Evolutionary conservation across 2,888 invertebrate genomes (phyloP).

Genomic region (Ectemnius continuus): DNA sequence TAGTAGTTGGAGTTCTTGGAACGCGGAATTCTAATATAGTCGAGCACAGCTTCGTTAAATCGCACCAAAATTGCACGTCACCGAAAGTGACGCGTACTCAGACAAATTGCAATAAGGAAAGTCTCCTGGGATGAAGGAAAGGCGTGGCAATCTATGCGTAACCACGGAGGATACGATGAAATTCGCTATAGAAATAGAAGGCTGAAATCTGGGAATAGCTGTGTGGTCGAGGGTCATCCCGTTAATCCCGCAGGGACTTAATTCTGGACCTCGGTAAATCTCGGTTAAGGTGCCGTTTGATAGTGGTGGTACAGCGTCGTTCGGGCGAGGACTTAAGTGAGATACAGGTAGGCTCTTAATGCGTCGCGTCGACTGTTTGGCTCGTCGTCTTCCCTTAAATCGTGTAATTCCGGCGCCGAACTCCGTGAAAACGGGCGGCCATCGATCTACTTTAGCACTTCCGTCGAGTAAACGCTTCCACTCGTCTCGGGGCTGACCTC

Average conservation of each 20-base stretch:
- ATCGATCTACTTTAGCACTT: slow-evolving; percentile 36
- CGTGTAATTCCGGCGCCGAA: slow-evolving; percentile 20
- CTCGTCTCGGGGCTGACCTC: slow-evolving; percentile 20
- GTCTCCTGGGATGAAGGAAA: slow-evolving; percentile 2
- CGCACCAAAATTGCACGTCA: no score
- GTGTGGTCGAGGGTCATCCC: slow-evolving; percentile 48
- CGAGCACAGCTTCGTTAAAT: no score
- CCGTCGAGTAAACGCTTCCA: slow-evolving; percentile 42
- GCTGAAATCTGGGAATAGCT: slow-evolving; percentile 23
- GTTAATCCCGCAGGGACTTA: slow-evolving; percentile 74
- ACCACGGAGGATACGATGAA: slow-evolving; percentile 17
- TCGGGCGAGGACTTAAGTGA: slow-evolving; percentile 51
- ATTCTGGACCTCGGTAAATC: slow-evolving; percentile 75
- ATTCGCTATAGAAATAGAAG: slow-evolving; percentile 35
- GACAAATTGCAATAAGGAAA: not conserved
- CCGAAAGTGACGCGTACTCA: no score
- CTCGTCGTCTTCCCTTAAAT: slow-evolving; percentile 27
- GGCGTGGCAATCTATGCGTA: slow-evolving; percentile 27
- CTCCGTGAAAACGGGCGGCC: slow-evolving; percentile 27
- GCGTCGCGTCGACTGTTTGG: slow-evolving; percentile 35
- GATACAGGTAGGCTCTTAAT: slow-evolving; percentile 42
- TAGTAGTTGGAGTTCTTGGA: no score
- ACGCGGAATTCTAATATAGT: no score
- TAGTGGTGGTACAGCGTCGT: slow-evolving; percentile 64
- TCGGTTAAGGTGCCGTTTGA: slow-evolving; percentile 75